Base-by-base conservation (phyloP, 64 coral and sea anemone genomes). In the Montipora efflorescens region DNA sequence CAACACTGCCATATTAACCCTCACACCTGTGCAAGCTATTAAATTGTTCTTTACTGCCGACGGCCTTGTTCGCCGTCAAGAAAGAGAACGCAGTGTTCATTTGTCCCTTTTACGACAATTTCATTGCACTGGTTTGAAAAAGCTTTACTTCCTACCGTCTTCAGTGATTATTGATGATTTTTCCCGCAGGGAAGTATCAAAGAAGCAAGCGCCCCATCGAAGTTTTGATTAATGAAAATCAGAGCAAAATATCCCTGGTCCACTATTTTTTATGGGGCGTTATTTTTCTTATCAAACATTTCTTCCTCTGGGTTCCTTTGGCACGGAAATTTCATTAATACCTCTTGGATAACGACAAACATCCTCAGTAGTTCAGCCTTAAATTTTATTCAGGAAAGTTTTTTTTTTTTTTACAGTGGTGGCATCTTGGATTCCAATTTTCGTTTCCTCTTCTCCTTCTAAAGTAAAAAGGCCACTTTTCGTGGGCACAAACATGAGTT, bases 11-110 rank as follows among this genome's bases (percentile, higher is more conserved):
- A 28, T 28, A 28, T 7, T 28, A 10, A 25, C 8, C 18, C 5
- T 10, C 14, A 50, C 76, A 78, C 76, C 76, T 78, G 76, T 78
- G 76, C 16, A 14, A 14, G 23, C 22, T 76, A 76, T 76, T 76
- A 44, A 76, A 44, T 45, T 44, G 46, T 76, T 11, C 46, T 76
- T 44, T 76, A 14, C 25, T 76, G n/a, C 69, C 74, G 45, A 50
- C 47, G 76, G 47, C 15, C 14, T 50, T 5, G 51, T 78, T 78
- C 6, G 46, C 46, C 8, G 46, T 6, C 10, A 10, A 5, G 36
- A 43, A 77, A 78, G 5, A 49, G 76, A 78, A 12, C 4, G 9
- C 18, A 5, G 5, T 78, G 44, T 6, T 47, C 3, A 78, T 78
- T 50, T 78, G 18, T 71, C 13, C 14, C 19, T 7, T 21, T n/a